Percentiles rank a stretch among this genome's conserved stretches.
These are phyloP conservation scores for Lipotes vexillifer DNA, from an alignment of 2,113 vertebrate genomes.

Conservation along the genomic window DNA sequence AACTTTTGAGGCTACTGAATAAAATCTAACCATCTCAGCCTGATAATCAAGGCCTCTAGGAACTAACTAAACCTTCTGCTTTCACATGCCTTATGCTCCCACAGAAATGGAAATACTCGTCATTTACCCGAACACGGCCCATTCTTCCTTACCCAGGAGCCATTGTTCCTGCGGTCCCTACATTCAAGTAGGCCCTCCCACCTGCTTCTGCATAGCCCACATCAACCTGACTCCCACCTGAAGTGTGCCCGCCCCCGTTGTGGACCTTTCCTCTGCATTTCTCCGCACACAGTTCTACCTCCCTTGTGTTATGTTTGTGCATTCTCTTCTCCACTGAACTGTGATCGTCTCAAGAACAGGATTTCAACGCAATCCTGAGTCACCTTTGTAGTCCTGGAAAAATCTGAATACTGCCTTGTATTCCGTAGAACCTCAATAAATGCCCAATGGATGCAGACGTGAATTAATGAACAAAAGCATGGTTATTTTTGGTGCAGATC, in stretches of 20 bases:
- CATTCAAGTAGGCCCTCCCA: fast-evolving
- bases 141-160: background rate
- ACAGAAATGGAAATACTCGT: fast-evolving
- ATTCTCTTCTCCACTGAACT: too few relatives aligned
- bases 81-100: fast-evolving
- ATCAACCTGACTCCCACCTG: background rate
- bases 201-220: fast-evolving
- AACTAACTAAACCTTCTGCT: background rate
- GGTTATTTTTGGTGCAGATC: too few relatives aligned
- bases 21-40: background rate
- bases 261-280: fast-evolving
- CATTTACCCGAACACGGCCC: fast-evolving
- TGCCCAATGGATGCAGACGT: fast-evolving
- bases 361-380: background rate
- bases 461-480: fast-evolving
- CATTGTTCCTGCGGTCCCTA: fast-evolving
- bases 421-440: fast-evolving
- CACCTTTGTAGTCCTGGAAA: background rate
- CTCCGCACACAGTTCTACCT: fast-evolving
- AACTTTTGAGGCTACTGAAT: background rate
- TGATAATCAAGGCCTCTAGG: background rate
- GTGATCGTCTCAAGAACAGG: background rate
- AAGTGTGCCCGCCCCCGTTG: fast-evolving
- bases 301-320: fast-evolving
- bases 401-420: background rate